Percentiles rank a stretch among this genome's conserved stretches.
Conservation (phyloP, 2,113 vertebrate species). For the Seriola aureovittata region DNA sequence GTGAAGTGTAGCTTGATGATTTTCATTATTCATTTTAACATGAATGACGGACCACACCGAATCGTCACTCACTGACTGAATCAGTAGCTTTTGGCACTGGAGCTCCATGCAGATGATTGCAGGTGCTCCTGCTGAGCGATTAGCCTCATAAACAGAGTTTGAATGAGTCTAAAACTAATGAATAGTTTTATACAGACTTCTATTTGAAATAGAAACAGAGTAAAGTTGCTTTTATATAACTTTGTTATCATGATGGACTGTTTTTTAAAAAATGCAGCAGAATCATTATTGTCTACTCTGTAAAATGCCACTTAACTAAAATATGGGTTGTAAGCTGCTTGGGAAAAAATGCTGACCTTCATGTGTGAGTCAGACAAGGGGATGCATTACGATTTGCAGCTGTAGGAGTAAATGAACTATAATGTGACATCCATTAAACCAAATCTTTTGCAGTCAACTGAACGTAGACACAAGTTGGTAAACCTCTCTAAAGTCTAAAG, state of each 20-base stretch:
- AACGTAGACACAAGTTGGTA: not conserved
- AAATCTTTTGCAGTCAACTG: not conserved
- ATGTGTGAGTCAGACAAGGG: not conserved
- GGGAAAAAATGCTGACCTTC: not conserved
- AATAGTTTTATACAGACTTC: not conserved
- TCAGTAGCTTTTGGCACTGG: not conserved
- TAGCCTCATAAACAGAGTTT: not conserved
- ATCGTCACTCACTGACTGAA: constrained; percentile 15
- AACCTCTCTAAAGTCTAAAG: too few relatives aligned
- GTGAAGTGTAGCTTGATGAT: constrained; percentile 29
- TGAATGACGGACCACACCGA: not conserved
- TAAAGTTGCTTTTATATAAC: too few relatives aligned
- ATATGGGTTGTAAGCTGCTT: not conserved
- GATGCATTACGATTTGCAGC: not conserved
- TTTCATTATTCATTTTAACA: constrained; percentile 8
- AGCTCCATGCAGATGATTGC: not conserved
- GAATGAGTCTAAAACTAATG: not conserved
- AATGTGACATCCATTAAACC: not conserved
- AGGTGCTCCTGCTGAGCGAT: constrained; percentile 7
- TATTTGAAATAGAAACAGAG: too few relatives aligned
- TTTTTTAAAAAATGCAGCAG: not conserved
- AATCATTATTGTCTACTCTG: not conserved
- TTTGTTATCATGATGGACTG: not conserved
- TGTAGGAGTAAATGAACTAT: not conserved
- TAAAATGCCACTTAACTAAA: not conserved